phyloP scores from a whole-genome alignment of 2,888 invertebrate genomes.

The Napeogenes inachia region DNA sequence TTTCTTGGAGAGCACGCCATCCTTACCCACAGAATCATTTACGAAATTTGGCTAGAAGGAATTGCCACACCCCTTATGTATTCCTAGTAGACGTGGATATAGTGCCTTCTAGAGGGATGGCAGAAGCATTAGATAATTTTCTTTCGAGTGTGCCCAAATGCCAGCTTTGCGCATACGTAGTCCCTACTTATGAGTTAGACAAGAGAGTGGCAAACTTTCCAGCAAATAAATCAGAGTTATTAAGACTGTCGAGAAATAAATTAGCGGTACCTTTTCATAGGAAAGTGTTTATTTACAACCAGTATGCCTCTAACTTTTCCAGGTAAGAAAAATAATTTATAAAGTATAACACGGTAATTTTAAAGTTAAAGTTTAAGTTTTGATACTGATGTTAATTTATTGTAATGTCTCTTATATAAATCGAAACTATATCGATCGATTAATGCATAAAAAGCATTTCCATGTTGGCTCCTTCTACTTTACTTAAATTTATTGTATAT shows the following conservation, averaged over 20 bases:
- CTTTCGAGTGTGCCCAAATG: constrained; percentile 77
- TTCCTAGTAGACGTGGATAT: constrained; percentile 94
- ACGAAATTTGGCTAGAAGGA: constrained; percentile 90
- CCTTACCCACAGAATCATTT: constrained; percentile 94
- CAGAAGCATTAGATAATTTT: constrained; percentile 83
- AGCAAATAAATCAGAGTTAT: constrained; percentile 85
- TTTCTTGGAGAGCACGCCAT: constrained; percentile 84
- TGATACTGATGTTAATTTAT: too few species aligned
- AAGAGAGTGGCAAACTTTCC: constrained; percentile 85
- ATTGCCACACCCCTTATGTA: constrained; percentile 87
- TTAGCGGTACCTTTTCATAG: constrained; percentile 93
- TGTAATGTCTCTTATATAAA: too few species aligned
- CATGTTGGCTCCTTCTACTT: too few species aligned
- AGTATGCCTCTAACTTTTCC: constrained; percentile 93
- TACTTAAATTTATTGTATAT: too few species aligned
- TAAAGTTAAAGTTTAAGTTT: neutral
- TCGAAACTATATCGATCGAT: too few species aligned
- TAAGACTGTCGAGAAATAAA: constrained; percentile 86
- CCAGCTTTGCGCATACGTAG: constrained; percentile 88
- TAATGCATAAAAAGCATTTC: too few species aligned
- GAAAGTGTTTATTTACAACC: constrained; percentile 94
- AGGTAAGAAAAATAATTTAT: constrained; percentile 74
- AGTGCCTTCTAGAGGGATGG: constrained; percentile 86
- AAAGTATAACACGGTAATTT: neutral
- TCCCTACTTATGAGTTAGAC: constrained; percentile 93